Evolutionary conservation across 2,888 invertebrate genomes (phyloP), one percentile per base, ranked within the genome.

Genomic region (Busseola fusca): DNA sequence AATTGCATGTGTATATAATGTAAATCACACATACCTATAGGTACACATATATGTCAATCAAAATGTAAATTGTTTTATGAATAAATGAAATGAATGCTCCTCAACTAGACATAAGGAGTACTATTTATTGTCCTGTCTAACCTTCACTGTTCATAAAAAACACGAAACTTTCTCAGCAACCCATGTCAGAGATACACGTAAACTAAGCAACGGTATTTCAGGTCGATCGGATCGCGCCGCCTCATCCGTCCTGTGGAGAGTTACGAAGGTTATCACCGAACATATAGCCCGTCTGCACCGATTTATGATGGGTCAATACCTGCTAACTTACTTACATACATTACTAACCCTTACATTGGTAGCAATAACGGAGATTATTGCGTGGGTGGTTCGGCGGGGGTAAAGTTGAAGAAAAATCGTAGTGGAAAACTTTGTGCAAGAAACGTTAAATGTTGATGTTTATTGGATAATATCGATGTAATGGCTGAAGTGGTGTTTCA

Each of bases 251-350:
- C 79, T 68, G 74, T 78, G 86, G 65, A 91, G 91, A 91, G 91
- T 91, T 89, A 91, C 88, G 86, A 70, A 84, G 90, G 92, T 89
- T 89, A 91, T 91, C 89, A 86, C 86, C 71, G 78, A 91, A 93
- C 91, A 87, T 91, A 92, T 92, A 89, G 90, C 82, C 87, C 88
- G 87, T 86, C 85, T 76, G 74, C 78, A 75, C 77, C 84, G 88
- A 93, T 93, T 93, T 92, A 93, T 92, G 89, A 89, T 86, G 85
- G 90, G 87, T 87, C 89, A 87, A 85, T 86, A 79, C 81, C 54
- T 48, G 48, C 78, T 59, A 72, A 81, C 69, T 75, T 73, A 78
- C 57, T 67, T 59, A 57, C 66, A 63, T 59, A 64, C 52, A 50
- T 71, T 52, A 63, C 69, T 76, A 84, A 65, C 62, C 69, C 52